Percentiles rank a stretch among this genome's conserved stretches.
Conservation (phyloP, 2,888 invertebrate species). For the Tuberolachnus salignus region DNA sequence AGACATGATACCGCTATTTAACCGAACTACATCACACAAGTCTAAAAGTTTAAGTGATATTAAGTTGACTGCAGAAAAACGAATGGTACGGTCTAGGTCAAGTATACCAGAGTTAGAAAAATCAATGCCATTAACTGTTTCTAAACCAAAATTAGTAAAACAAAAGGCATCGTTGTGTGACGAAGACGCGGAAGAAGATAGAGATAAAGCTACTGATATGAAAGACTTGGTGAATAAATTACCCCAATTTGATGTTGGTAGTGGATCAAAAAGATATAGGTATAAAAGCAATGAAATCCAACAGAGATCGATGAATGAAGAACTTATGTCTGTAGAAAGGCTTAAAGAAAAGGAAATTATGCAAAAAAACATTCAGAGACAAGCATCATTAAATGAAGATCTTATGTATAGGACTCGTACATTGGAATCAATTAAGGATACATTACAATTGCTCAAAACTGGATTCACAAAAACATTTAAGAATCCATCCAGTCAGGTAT, state of each 20-base stretch:
- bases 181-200: conserved; percentile 61
- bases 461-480: conserved; percentile 84
- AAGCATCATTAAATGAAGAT: conserved; percentile 86
- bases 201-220: conserved; percentile 68
- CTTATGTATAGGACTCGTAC: conserved; percentile 71
- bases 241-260: conserved; percentile 68
- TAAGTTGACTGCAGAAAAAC: conserved; percentile 41
- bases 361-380: conserved; percentile 84
- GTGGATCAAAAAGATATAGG: conserved; percentile 56
- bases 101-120: conserved; percentile 57
- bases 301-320: conserved; percentile 87
- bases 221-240: conserved; percentile 70
- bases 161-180: conserved; percentile 85
- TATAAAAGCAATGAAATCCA: conserved; percentile 67
- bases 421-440: conserved; percentile 74
- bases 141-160: conserved; percentile 78
- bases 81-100: conserved; percentile 44
- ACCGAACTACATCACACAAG: conserved; percentile 65
- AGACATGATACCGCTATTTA: conserved; percentile 59
- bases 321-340: conserved; percentile 85
- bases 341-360: conserved; percentile 82
- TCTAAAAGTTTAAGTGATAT: conserved; percentile 86
- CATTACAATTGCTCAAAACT: conserved; percentile 72
- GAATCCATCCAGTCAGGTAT: conserved; percentile 68
- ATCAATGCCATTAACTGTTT: conserved; percentile 40